phyloP scores from a whole-genome alignment of 2,797 vertebrate genomes.

The Aratinga solstitialis region DNA sequence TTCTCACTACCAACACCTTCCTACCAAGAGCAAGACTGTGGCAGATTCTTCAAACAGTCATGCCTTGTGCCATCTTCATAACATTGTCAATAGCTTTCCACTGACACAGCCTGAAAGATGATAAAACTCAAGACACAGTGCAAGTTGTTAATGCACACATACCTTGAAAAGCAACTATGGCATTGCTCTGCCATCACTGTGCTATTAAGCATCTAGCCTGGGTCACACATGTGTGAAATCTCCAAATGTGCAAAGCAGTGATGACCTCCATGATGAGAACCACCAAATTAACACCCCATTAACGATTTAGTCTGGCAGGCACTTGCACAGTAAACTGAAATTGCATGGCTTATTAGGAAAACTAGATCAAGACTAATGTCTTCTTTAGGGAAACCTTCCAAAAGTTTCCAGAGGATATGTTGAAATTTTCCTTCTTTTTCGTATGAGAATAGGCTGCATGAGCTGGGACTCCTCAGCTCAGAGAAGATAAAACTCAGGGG shows the following conservation, averaged over 20 bases:
- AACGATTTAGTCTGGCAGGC: not conserved
- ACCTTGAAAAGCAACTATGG: not conserved
- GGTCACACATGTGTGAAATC: not conserved
- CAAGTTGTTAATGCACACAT: rapidly evolving
- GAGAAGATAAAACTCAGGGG: not conserved
- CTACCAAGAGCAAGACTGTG: not conserved
- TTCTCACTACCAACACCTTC: not conserved
- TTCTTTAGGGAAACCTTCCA: not conserved
- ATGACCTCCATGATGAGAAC: not conserved
- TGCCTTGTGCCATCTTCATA: not conserved
- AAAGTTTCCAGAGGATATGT: not conserved
- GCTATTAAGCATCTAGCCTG: not conserved
- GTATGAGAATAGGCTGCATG: not conserved
- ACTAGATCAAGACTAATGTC: not conserved
- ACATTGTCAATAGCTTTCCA: not conserved
- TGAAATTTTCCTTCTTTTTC: not conserved
- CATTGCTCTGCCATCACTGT: not conserved
- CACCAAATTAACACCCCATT: not conserved
- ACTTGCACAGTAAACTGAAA: not conserved
- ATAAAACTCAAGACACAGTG: not conserved
- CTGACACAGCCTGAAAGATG: not conserved
- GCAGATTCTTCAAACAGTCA: not conserved
- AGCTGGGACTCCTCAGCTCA: not conserved
- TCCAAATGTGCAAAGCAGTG: not conserved
- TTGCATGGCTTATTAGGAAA: not conserved